Evolutionary conservation across 2,797 vertebrate species (phyloP).

Genomic region (Takifugu ocellatus): DNA sequence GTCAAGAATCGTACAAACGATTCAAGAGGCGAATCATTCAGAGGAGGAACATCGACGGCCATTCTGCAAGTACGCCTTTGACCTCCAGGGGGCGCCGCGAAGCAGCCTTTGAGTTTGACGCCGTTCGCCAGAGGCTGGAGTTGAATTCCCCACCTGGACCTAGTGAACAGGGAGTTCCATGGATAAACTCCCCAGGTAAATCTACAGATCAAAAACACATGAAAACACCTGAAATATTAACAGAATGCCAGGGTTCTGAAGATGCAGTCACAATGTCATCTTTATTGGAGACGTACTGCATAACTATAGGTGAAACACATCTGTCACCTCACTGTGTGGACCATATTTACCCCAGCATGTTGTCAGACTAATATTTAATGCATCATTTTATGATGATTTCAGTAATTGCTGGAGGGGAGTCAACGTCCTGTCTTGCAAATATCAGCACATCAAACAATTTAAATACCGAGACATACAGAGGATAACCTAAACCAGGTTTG

Average conservation of each 20-base stretch:
- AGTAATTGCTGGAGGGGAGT: neutral
- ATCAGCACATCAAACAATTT: neutral
- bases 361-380: too few species aligned
- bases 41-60: conserved; percentile 22
- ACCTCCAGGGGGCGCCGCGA: conserved; percentile 67
- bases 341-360: too few species aligned
- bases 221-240: neutral
- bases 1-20: conserved; percentile 34
- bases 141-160: conserved; percentile 55
- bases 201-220: neutral
- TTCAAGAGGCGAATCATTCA: conserved; percentile 62
- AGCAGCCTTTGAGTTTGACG: conserved; percentile 44
- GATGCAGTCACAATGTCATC: too few species aligned
- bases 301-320: too few species aligned
- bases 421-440: neutral
- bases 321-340: too few species aligned
- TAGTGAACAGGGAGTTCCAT: neutral
- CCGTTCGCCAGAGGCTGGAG: conserved; percentile 57
- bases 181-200: conserved; percentile 17
- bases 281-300: too few species aligned
- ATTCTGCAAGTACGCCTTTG: conserved; percentile 65
- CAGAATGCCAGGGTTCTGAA: neutral
- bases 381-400: neutral
- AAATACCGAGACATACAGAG: neutral
- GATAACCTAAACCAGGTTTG: conserved; percentile 45